Conservation (phyloP, 2,113 vertebrate species). For the Heterocephalus glaber region DNA sequence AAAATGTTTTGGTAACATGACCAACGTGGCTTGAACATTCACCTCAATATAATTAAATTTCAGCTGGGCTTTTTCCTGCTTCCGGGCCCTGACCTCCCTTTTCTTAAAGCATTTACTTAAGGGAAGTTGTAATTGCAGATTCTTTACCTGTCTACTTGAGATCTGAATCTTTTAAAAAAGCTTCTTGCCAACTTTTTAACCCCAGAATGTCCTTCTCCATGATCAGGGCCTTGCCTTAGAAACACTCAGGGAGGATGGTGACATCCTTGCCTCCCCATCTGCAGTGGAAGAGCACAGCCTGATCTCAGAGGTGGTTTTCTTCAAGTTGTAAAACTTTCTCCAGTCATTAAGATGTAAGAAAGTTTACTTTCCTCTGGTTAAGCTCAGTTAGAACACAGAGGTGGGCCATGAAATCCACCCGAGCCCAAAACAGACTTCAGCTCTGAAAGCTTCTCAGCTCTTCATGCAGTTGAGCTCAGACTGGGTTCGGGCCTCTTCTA, state of each 20-base stretch:
- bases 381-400: background rate
- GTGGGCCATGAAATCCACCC: background rate
- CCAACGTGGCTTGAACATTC: background rate
- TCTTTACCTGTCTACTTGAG: background rate
- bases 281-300: too few species aligned
- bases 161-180: constrained; percentile 10
- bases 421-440: accelerated
- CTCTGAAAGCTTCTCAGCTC: background rate
- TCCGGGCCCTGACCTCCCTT: background rate
- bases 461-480: background rate
- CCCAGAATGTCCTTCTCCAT: background rate
- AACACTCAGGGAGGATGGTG: background rate
- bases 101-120: background rate
- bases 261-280: background rate
- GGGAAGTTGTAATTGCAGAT: background rate
- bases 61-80: background rate
- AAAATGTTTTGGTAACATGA: background rate
- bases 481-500: background rate
- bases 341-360: background rate
- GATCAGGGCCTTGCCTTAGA: background rate
- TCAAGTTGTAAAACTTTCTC: background rate
- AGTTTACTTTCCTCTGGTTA: background rate
- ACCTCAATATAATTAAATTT: background rate
- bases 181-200: background rate
- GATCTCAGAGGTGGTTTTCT: background rate